phyloP scores from a whole-genome alignment of 2,113 vertebrate species.

The Cyprinodon tularosa region DNA sequence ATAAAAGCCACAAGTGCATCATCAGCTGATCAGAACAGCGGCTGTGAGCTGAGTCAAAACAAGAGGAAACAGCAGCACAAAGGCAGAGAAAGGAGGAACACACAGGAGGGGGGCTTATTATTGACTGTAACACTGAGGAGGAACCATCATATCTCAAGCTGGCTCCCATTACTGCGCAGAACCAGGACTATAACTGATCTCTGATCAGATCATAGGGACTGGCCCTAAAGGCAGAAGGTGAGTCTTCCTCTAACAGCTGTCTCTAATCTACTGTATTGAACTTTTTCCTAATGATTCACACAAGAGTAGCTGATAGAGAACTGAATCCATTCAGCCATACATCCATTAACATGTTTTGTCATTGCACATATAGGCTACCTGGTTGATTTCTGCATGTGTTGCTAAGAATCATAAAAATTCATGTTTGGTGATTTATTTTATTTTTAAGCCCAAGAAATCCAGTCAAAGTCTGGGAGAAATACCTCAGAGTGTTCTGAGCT shows the following conservation, averaged over 20 bases:
- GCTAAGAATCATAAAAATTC: neutral
- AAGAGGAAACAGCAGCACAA: constrained; percentile 31
- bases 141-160: neutral
- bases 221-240: constrained; percentile 47
- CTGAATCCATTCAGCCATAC: neutral
- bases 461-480: neutral
- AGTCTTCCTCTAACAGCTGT: constrained; percentile 18
- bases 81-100: constrained; percentile 13
- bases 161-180: neutral
- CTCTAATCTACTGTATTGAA: neutral
- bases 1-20: constrained; percentile 69
- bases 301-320: neutral
- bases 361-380: neutral
- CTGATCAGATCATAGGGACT: neutral
- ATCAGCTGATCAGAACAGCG: constrained; percentile 48
- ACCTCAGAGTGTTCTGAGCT: neutral
- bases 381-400: neutral
- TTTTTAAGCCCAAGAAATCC: neutral
- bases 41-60: neutral
- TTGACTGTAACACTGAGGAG: neutral
- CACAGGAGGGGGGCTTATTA: neutral
- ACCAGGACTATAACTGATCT: neutral
- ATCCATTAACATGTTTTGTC: constrained; percentile 31
- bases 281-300: neutral
- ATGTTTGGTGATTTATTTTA: neutral